Base-by-base conservation (phyloP, 1,140 invertebrate genomes). In the Drosophila arawakana region DNA sequence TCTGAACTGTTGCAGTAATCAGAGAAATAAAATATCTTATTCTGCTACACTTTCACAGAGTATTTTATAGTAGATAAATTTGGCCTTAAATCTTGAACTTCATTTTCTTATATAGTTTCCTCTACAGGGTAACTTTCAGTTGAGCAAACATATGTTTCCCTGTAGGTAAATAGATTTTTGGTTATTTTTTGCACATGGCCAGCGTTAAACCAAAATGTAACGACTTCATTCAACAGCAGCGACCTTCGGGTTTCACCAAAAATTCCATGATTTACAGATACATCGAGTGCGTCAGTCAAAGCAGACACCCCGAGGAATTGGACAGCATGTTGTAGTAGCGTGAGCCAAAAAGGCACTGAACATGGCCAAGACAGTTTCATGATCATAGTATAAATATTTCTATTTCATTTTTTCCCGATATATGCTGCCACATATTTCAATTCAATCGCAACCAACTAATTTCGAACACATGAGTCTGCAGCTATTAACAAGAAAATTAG, bases 401-500 rank as follows among this genome's bases (percentile, higher is more conserved):
- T 44, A 30, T 30, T 30, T 30, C 25, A 3, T 25, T 30, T 30
- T 30, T 30, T 30, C 25, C 49, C 11, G 3, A 8, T 15, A 21
- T 66, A 46, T 57, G 30, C 34, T 68, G 58, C 39, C 68, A 55
- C 52, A 57, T 54, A 57, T 72, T 81, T 66, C 59, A 43, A 43
- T 73, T 59, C 47, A 78, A 81, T 76, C 67, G 63, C 44, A 82
- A 55, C 61, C 37, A 78, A 82, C 79, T 71, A 71, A 73, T 76
- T 73, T 44, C n/a, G 57, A 54, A 65, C 46, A 62, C 57, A 73
- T 88, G 76, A 82, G 46, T 81, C 73, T 81, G 50, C 37, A 75
- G 39, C 76, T 73, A 88, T 86, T 86, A 88, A 74, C 82, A 82
- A 39, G 69, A 73, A 82, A 79, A 79, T 62, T 76, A 72, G 79